phyloP scores from a whole-genome alignment of 2,797 vertebrate species.

The Gallinago stenura region DNA sequence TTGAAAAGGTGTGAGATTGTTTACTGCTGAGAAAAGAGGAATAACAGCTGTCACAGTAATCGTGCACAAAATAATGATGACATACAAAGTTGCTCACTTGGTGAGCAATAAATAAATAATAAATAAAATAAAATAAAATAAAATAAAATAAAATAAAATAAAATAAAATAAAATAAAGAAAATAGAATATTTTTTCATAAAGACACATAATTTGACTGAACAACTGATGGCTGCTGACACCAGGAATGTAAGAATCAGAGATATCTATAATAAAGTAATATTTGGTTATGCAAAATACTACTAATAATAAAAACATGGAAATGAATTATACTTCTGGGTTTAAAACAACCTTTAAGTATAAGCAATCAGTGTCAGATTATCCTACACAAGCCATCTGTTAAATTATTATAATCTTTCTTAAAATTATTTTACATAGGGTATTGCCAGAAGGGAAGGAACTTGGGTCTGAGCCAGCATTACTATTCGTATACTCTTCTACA shows the following conservation, averaged over 20 bases:
- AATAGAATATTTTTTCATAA: background rate
- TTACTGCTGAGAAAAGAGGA: constrained; percentile 19
- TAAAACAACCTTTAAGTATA: constrained; percentile 47
- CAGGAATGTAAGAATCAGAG: background rate
- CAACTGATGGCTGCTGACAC: background rate
- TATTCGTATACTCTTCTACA: background rate
- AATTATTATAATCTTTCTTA: constrained; percentile 38
- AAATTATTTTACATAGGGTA: constrained; percentile 25
- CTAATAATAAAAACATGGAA: background rate
- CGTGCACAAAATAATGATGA: background rate
- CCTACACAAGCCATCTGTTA: constrained; percentile 67
- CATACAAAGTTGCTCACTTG: background rate
- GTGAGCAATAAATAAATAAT: no score
- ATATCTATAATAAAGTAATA: background rate
- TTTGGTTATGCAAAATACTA: constrained; percentile 20
- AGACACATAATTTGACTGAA: background rate
- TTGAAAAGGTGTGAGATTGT: constrained; percentile 11
- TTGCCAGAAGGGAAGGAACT: constrained; percentile 43
- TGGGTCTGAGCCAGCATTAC: constrained; percentile 22
- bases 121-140: background rate
- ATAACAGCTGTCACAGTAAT: constrained; percentile 5
- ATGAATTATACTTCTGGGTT: constrained; percentile 17
- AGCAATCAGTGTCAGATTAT: constrained; percentile 47
- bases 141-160: constrained; percentile 6
- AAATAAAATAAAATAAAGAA: background rate